Base-by-base conservation (phyloP, 1,140 invertebrate genomes). In the Sarcophaga peregrina region DNA sequence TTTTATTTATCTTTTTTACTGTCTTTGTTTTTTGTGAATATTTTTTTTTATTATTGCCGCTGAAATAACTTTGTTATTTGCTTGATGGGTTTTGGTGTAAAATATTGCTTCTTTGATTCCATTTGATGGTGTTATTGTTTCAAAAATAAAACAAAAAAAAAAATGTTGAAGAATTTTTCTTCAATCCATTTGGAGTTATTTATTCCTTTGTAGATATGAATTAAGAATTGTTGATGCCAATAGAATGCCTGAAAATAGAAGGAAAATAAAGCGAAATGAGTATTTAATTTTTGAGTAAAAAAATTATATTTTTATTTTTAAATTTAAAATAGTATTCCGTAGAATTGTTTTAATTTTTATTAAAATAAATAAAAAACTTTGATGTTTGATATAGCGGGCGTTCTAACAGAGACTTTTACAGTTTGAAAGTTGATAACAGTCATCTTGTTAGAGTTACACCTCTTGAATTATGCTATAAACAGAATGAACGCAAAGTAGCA, bases 21-120 rank as follows among this genome's bases (percentile, higher is more conserved):
- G 47, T 78, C 17, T 8, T 78, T 78, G 10, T 48, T n/a, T 48
- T 47, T 76, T 75, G 5, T 15, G 13, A 15, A 0, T 62, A n/a
- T 75, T 76, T 48, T 50, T 50, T 20, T 48, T 78, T 78, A 48
- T 76, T 74, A 37, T 78, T 50, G 50, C 47, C 50, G 47, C 50
- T 78, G 75, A 78, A 78, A 78, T 78, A 78, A 78, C 75, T 78
- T 76, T 76, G 62, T 68, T 68, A 68, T 68, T 20, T 68, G 62
- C n/a, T 68, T 68, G 62, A 68, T 76, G 45, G 10, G 11, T 17
- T 50, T 78, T 78, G 75, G n/a, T 52, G 74, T 76, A 78, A 78
- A 78, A 78, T 78, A 78, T 78, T 78, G 75, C 75, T 78, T 78
- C 15, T 17, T 78, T 52, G n/a, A 50, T 78, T 78, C 75, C 75